phyloP scores from a whole-genome alignment of 2,113 vertebrate species.

The Channa maculata region DNA sequence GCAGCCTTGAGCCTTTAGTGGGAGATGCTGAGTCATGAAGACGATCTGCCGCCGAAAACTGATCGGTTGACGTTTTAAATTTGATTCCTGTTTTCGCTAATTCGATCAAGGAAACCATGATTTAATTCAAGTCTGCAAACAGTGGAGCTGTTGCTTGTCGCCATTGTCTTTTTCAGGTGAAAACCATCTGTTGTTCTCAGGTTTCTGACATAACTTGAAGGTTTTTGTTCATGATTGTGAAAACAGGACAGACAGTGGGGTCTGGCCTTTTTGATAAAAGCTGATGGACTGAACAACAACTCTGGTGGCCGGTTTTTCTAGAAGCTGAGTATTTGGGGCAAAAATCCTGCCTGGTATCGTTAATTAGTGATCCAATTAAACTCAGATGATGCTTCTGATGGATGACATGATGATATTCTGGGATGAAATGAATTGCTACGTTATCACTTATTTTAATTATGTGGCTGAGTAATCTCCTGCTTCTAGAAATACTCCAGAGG shows the following conservation, averaged over 20 bases:
- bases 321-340: neutral
- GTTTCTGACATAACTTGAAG: neutral
- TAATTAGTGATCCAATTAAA: conserved; percentile 13
- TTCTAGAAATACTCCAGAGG: conserved; percentile 34
- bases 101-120: conserved; percentile 22
- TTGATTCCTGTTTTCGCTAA: conserved; percentile 6
- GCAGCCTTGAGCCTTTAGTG: neutral
- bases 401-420: conserved; percentile 6
- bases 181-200: neutral
- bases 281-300: no score
- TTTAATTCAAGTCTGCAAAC: conserved; percentile 26
- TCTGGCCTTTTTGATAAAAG: no score
- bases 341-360: neutral
- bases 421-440: conserved; percentile 45
- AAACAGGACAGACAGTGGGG: no score
- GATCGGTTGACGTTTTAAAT: conserved; percentile 37
- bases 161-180: neutral
- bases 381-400: conserved; percentile 1
- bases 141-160: neutral
- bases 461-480: conserved; percentile 35
- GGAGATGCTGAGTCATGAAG: conserved; percentile 3
- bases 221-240: neutral
- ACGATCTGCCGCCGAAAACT: neutral
- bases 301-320: no score
- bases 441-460: conserved; percentile 2